These are phyloP conservation scores for Tetragonula clypearis DNA, from an alignment of 1,140 invertebrate species.

Conservation along the genomic window DNA sequence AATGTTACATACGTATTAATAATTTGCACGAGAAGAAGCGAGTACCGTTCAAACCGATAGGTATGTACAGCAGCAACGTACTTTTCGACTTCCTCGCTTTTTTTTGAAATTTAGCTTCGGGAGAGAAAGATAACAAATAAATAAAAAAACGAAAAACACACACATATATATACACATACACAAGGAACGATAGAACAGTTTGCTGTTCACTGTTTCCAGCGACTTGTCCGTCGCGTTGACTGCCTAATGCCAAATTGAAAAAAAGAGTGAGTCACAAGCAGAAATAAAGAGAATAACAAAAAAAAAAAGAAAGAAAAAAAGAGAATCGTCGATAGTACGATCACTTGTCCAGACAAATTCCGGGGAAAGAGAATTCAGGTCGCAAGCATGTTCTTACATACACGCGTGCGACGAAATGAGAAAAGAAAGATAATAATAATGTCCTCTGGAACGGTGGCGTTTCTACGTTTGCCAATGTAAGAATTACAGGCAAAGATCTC, in stretches of 20 bases:
- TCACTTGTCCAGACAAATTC: not conserved
- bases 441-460: conserved; percentile 19
- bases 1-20: not conserved
- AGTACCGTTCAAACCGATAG: conserved; percentile 30
- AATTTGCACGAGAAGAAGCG: conserved; percentile 11
- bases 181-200: not conserved
- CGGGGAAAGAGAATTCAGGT: conserved; percentile 19
- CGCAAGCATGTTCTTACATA: conserved; percentile 7
- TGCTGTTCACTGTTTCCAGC: conserved; percentile 12
- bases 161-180: not conserved
- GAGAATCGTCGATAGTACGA: not conserved
- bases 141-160: not conserved
- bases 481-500: conserved; percentile 37
- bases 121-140: not conserved
- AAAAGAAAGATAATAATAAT: conserved; percentile 23
- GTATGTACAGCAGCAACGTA: conserved; percentile 28
- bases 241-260: conserved; percentile 80
- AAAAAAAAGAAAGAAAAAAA: conserved; percentile 13
- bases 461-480: conserved; percentile 66
- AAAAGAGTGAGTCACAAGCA: conserved; percentile 13
- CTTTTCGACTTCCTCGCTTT: conserved; percentile 8
- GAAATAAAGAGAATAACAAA: not conserved
- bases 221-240: conserved; percentile 68
- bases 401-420: not conserved
- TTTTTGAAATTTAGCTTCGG: conserved; percentile 13